These are phyloP conservation scores for Drosophila arizonae DNA, from an alignment of 1,140 invertebrate species.

Conservation along the genomic window DNA sequence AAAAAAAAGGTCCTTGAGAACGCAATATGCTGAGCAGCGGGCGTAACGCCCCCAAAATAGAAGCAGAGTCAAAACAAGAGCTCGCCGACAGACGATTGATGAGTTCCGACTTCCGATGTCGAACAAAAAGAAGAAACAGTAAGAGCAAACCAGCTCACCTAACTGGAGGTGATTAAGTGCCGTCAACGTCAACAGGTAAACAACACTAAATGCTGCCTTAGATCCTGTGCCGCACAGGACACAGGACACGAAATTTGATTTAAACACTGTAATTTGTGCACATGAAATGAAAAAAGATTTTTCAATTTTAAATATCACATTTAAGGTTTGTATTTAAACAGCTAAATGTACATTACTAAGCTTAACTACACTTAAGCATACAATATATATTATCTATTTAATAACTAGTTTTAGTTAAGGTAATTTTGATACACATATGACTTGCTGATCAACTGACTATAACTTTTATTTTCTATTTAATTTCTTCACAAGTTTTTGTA, in stretches of 20 bases:
- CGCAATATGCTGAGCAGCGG: conserved; percentile 32
- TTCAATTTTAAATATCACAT: conserved; percentile 66
- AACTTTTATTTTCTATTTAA: not conserved
- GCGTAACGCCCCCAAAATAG: conserved; percentile 47
- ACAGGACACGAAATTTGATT: conserved; percentile 63
- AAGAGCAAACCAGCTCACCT: conserved; percentile 23
- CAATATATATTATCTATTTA: conserved; percentile 2
- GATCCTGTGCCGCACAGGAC: conserved; percentile 44
- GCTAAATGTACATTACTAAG: conserved; percentile 35
- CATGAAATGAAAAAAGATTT: conserved; percentile 16
- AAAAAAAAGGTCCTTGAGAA: conserved; percentile 34
- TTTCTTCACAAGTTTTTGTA: conserved; percentile 35
- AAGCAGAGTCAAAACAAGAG: conserved; percentile 59
- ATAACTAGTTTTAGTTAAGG: conserved; percentile 16
- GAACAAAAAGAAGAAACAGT: not conserved
- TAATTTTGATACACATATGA: conserved; percentile 13
- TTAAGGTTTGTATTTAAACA: conserved; percentile 62
- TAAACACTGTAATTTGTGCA: conserved; percentile 46
- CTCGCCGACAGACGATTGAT: conserved; percentile 64
- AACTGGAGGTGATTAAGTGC: conserved; percentile 67
- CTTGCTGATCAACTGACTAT: not conserved
- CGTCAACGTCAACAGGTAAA: conserved; percentile 72
- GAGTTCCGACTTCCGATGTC: conserved; percentile 77
- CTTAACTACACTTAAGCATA: conserved; percentile 23
- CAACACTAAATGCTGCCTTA: conserved; percentile 41